A percentile compares a stretch with the other conserved stretches of the same genome.
These are phyloP conservation scores for Heterotis niloticus DNA, from an alignment of 2,113 vertebrate species.

Conservation along the genomic window DNA sequence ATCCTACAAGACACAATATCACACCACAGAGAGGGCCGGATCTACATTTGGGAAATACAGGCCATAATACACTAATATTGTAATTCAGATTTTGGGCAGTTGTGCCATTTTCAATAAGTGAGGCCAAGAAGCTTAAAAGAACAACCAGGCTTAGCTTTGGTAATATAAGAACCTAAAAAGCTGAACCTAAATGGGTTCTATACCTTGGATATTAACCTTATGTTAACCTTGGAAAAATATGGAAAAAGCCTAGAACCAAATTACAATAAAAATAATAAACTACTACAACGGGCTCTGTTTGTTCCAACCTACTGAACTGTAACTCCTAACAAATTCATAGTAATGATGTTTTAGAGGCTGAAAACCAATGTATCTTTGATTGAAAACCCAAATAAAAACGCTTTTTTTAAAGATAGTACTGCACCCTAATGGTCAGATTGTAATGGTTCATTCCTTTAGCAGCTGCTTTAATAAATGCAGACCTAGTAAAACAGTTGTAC, in stretches of 20 bases:
- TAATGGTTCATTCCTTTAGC: neutral
- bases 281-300: neutral
- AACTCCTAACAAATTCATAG: neutral
- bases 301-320: neutral
- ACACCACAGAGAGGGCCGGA: neutral
- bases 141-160: neutral
- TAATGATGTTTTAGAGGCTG: neutral
- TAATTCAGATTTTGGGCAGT: neutral
- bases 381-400: no score
- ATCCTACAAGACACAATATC: neutral
- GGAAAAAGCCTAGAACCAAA: neutral
- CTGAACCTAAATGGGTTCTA: neutral
- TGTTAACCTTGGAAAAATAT: neutral
- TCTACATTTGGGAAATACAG: neutral
- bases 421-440: no score
- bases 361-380: no score
- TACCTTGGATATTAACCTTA: no score
- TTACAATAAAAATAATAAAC: no score
- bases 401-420: no score
- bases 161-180: neutral
- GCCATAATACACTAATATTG: neutral
- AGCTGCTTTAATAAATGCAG: neutral
- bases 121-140: constrained; percentile 1
- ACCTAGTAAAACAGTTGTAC: neutral
- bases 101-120: neutral